A percentile compares a stretch with the other conserved stretches of the same genome.
These are phyloP conservation scores for Oryzias dopingdopingensis DNA, from an alignment of 2,797 vertebrate species.

Conservation along the genomic window DNA sequence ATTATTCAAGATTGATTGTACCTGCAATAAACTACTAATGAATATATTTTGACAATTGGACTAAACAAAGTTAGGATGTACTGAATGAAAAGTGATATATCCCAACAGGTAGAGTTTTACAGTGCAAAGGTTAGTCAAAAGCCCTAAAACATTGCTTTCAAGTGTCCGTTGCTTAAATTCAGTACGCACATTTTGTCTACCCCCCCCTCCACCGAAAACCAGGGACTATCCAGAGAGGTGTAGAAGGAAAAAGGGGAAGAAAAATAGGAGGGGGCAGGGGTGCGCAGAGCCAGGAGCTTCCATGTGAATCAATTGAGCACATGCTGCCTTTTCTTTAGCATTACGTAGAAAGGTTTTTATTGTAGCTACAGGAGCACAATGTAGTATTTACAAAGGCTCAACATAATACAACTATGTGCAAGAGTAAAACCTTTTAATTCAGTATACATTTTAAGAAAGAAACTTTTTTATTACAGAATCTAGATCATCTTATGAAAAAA, in stretches of 20 bases:
- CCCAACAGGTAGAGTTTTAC: too few relatives aligned
- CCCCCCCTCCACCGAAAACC: constrained; percentile 1
- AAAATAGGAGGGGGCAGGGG: constrained; percentile 48
- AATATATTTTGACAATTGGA: too few relatives aligned
- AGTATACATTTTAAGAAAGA: background rate
- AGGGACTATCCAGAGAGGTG: constrained; percentile 37
- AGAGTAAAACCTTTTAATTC: background rate
- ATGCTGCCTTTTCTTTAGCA: constrained; percentile 46
- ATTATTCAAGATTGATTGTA: too few relatives aligned
- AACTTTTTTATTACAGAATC: constrained; percentile 5
- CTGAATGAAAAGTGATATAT: too few relatives aligned
- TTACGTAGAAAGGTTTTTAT: constrained; percentile 26
- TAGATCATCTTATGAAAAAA: background rate
- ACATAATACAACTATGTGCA: constrained; percentile 1
- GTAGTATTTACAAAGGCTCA: constrained; percentile 1
- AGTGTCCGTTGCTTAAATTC: constrained; percentile 13
- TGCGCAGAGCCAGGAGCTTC: constrained; percentile 44
- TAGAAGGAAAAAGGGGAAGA: constrained; percentile 65
- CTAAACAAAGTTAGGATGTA: too few relatives aligned
- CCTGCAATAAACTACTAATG: too few relatives aligned
- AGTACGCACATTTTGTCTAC: constrained; percentile 34
- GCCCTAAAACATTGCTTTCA: constrained; percentile 21
- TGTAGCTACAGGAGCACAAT: constrained; percentile 15
- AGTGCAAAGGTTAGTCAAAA: too few relatives aligned
- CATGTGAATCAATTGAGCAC: constrained; percentile 53